A percentile compares a stretch with the other conserved stretches of the same genome.
Evolutionary conservation across 2,888 invertebrate genomes (phyloP).

Genomic region (Nephrotoma appendiculata): DNA sequence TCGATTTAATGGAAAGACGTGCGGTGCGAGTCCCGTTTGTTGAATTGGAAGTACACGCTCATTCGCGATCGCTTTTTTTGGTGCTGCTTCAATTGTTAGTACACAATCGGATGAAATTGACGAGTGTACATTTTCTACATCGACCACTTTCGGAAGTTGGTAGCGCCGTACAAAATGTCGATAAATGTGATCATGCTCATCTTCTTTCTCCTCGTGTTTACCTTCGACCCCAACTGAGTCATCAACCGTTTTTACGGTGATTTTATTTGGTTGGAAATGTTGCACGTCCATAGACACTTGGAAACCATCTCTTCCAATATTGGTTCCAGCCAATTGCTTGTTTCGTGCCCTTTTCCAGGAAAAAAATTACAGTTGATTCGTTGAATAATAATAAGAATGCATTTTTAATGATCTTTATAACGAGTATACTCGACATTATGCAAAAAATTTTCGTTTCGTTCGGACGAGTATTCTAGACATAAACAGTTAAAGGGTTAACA

Average conservation of each 20-base stretch:
- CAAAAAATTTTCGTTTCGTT: too few species aligned
- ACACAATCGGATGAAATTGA: conserved; percentile 70
- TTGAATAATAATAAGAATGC: too few species aligned
- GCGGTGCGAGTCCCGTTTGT: conserved; percentile 43
- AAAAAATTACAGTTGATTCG: too few species aligned
- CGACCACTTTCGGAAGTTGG: conserved; percentile 50
- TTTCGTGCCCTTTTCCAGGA: too few species aligned
- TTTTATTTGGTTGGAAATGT: conserved; percentile 53
- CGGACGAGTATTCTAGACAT: too few species aligned
- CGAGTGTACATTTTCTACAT: conserved; percentile 56
- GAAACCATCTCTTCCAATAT: conserved; percentile 49
- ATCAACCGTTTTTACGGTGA: conserved; percentile 52
- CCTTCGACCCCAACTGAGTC: conserved; percentile 50
- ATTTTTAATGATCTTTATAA: too few species aligned
- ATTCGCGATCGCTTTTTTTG: conserved; percentile 19
- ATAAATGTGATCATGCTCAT: conserved; percentile 60
- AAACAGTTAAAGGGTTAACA: too few species aligned
- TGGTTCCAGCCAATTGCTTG: conserved; percentile 12
- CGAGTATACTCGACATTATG: too few species aligned
- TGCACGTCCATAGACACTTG: conserved; percentile 54
- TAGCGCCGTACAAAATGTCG: conserved; percentile 64
- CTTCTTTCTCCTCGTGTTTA: conserved; percentile 54
- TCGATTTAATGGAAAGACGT: conserved; percentile 34
- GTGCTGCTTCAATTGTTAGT: conserved; percentile 56
- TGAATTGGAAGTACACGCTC: conserved; percentile 38